Base-by-base conservation (phyloP, 1,140 invertebrate species). In the Acyrthosiphon pisum region DNA sequence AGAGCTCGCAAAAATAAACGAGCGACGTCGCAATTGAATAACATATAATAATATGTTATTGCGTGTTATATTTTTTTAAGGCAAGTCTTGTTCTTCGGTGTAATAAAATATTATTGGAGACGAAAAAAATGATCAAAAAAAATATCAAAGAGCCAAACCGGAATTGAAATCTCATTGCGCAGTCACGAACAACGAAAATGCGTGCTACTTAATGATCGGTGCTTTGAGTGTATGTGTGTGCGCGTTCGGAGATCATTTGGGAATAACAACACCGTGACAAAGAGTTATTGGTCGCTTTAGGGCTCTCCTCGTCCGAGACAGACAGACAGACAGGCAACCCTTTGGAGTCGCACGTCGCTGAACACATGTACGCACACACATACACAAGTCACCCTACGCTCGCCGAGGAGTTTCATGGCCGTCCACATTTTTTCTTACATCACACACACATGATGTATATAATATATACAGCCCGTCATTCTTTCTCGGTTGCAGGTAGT, bases 401-500 rank as follows among this genome's bases (percentile, higher is more conserved):
- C 44, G 23, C 7, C 90, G 35, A 48, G 30, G 6, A 60, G 68
- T 92, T 84, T 92, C 91, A 92, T 84, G 68, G 91, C 30, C 91
- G 30, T 48, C 68, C 76, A 92, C 91, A 83, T 92, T 92, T 90
- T 91, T 56, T 50, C n/a, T 48, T 35, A 9, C 44, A 8, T 26
- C 83, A 26, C 84, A 46, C 84, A 20, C 8, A 37, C 9, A 35
- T 41, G 2, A 30, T 30, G 26, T 68, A 30, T 68, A 30, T 68
- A 68, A 68, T 68, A 68, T 68, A 68, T n/a, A 68, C 60, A 68
- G 60, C 41, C 41, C 41, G 90, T 91, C 60, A 76, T 91, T 91
- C 68, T 46, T n/a, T 76, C 68, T 81, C 68, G 50, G 44, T 48
- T 84, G n/a, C 91, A 84, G 91, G 91, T 92, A 92, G 76, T 92